Conservation (phyloP, 2,113 vertebrate genomes). For the Abramis brama region DNA sequence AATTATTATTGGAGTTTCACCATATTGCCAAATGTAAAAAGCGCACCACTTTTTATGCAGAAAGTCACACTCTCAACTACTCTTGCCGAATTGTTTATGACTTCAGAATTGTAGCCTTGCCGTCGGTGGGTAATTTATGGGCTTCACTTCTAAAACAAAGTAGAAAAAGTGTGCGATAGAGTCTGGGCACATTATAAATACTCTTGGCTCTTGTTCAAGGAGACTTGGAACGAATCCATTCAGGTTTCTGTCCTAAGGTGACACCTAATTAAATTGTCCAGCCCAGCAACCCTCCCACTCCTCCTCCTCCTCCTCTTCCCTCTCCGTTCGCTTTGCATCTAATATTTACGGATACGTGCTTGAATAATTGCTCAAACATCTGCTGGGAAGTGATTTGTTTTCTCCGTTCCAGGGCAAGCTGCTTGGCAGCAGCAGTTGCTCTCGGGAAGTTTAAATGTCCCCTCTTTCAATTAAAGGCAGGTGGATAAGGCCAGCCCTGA, state of each 20-base stretch:
- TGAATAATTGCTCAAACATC: slow-evolving; percentile 73
- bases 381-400: slow-evolving; percentile 74
- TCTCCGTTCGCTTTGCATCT: slow-evolving; percentile 59
- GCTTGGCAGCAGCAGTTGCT: slow-evolving; percentile 53
- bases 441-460: slow-evolving; percentile 69
- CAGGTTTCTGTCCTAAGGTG: slow-evolving; percentile 74
- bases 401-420: slow-evolving; percentile 43
- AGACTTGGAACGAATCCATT: slow-evolving; percentile 76
- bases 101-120: slow-evolving; percentile 37
- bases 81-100: slow-evolving; percentile 42
- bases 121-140: slow-evolving; percentile 68
- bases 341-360: slow-evolving; percentile 65
- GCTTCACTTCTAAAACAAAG: slow-evolving; percentile 71
- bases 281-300: slow-evolving; percentile 53
- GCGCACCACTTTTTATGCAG: background rate
- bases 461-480: slow-evolving; percentile 74
- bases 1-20: background rate
- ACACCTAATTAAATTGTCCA: slow-evolving; percentile 81
- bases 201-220: slow-evolving; percentile 76
- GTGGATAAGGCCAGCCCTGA: slow-evolving; percentile 70
- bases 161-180: slow-evolving; percentile 67
- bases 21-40: background rate
- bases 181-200: slow-evolving; percentile 75
- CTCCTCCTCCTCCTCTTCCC: slow-evolving; percentile 37
- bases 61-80: slow-evolving; percentile 27